Base-by-base conservation (phyloP, 2,797 vertebrate species). In the Tapirus indicus region DNA sequence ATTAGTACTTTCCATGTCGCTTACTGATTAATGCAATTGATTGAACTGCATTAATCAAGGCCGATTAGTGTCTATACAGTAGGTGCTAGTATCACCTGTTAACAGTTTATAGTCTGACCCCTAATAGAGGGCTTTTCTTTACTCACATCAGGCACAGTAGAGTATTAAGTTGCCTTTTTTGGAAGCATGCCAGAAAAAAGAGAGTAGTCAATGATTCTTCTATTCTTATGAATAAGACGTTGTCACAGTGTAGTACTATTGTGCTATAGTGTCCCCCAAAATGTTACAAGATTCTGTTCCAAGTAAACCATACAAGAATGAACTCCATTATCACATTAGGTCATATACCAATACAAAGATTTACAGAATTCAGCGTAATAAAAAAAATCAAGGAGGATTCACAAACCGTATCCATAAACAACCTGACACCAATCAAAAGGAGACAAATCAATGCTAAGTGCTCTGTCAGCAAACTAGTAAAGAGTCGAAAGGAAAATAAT, bases 171-270 rank as follows among this genome's bases (percentile, higher is more conserved):
- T 95, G 87, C n/a, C 69, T 78, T 84, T 95, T 72, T 62, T 88
- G 72, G 74, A 88, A 82, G 18, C 52, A 79, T 32, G 77, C 68
- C 90, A 84, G 52, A 35, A 52, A 69, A 86, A 52, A 94, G 75
- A 88, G 41, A 84, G 47, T 16, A 8, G 29, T 98, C 95, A 97
- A 91, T 96, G 92, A 92, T 94, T 90, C 92, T 82, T 95, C 66
- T 97, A 71, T 96, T 92, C 77, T 91, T 97, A 79, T 95, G 92
- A 98, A 97, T 95, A 80, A 91, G 94, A 82, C 2, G 0, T n/a
- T 98, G 90, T 95, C 91, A 97, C 64, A 77, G 83, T 71, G 79
- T 96, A 68, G 74, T 88, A 88, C 79, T 38, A 27, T 49, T 72
- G 75, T 92, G 47, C 41, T 60, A 7, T 60, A 29, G 66, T 92